Evolutionary conservation across 2,113 vertebrate genomes (phyloP).

Genomic region (Ictalurus furcatus): DNA sequence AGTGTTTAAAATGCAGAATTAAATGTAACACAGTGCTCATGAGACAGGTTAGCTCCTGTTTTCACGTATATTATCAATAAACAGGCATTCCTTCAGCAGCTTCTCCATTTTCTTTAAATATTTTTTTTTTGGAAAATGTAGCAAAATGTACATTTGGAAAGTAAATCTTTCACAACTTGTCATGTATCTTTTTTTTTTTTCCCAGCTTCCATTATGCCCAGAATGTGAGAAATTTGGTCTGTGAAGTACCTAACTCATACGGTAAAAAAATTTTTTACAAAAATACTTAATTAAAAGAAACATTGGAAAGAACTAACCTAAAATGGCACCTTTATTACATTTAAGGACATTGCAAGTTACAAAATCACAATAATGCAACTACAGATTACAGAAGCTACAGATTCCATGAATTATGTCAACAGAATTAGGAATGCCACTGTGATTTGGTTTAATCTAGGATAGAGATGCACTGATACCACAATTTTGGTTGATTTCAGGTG

Average conservation of each 20-base stretch:
- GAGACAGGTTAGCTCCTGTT: not conserved
- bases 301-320: not conserved
- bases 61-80: not conserved
- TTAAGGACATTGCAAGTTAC: not conserved
- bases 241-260: not conserved
- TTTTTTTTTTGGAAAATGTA: not conserved
- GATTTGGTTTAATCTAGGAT: not conserved
- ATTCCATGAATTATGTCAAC: not conserved
- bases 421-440: not conserved
- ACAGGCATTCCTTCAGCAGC: not conserved
- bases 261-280: not conserved
- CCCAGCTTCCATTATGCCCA: not conserved
- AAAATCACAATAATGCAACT: not conserved
- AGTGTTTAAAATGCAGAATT: not conserved
- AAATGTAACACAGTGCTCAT: not conserved
- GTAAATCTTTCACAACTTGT: not conserved
- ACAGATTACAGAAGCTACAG: not conserved
- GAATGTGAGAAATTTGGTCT: not conserved
- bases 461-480: not conserved
- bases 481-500: not conserved
- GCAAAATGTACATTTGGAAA: not conserved
- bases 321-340: constrained; percentile 4
- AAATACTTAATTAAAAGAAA: not conserved
- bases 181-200: not conserved
- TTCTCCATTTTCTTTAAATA: not conserved